phyloP scores from a whole-genome alignment of 2,888 invertebrate species.

The Megaustenia siamemsis region DNA sequence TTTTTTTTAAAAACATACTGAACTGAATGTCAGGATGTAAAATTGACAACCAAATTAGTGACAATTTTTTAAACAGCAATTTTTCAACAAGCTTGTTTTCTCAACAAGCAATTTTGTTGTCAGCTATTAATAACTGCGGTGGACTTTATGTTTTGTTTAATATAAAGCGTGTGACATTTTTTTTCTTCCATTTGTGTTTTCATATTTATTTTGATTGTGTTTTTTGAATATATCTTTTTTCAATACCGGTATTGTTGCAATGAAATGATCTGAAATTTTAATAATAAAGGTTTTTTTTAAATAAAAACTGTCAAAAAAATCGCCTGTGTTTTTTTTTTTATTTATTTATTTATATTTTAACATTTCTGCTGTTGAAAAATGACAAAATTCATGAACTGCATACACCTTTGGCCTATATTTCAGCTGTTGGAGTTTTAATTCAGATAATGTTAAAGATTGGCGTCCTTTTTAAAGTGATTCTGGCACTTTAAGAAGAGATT shows the following conservation, averaged over 20 bases:
- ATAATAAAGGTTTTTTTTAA: slow-evolving; percentile 24
- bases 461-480: not conserved
- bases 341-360: slow-evolving; percentile 13
- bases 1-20: not conserved
- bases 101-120: slow-evolving; percentile 30
- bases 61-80: slow-evolving; percentile 28
- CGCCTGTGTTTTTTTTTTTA: slow-evolving; percentile 5
- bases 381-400: not conserved
- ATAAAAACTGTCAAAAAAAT: not conserved
- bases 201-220: slow-evolving; percentile 30
- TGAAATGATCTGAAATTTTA: slow-evolving; percentile 44
- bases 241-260: slow-evolving; percentile 43
- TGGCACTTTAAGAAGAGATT: not conserved
- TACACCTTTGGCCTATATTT: not conserved
- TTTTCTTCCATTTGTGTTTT: slow-evolving; percentile 38
- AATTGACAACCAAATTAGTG: not conserved
- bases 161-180: slow-evolving; percentile 17
- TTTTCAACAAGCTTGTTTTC: slow-evolving; percentile 11
- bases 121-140: slow-evolving; percentile 38
- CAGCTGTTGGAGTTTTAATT: not conserved
- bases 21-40: not conserved
- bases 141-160: not conserved
- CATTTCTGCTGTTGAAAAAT: not conserved
- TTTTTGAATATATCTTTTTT: slow-evolving; percentile 22
- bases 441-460: not conserved